Evolutionary conservation across 2,888 invertebrate species (phyloP).

Genomic region (Deilephila elpenor): DNA sequence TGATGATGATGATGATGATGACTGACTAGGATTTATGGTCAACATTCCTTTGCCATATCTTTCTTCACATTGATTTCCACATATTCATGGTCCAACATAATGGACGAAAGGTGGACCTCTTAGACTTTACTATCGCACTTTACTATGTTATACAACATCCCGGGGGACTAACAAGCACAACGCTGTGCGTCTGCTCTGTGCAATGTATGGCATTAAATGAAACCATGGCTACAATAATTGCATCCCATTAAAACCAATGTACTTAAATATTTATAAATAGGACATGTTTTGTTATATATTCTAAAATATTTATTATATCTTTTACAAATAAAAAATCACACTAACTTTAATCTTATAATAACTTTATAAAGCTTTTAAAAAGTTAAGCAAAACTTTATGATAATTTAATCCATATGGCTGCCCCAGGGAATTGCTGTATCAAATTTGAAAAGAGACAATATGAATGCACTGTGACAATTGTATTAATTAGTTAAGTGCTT

Average conservation of each 20-base stretch:
- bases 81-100: slow-evolving; percentile 5
- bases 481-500: too few species aligned
- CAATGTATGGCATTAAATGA: not conserved
- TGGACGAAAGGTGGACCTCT: not conserved
- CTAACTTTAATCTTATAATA: not conserved
- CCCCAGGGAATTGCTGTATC: too few species aligned
- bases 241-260: slow-evolving; percentile 29
- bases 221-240: slow-evolving; percentile 10
- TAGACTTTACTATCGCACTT: slow-evolving; percentile 31
- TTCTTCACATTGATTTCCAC: not conserved
- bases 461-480: too few species aligned
- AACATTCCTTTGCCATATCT: not conserved
- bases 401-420: too few species aligned
- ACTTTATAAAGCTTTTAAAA: too few species aligned
- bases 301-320: not conserved
- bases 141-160: slow-evolving; percentile 46
- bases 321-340: not conserved
- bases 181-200: slow-evolving; percentile 1
- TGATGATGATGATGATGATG: too few species aligned
- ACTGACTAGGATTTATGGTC: not conserved
- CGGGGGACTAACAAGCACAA: slow-evolving; percentile 44
- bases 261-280: not conserved
- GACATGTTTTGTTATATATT: not conserved
- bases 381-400: too few species aligned
- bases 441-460: too few species aligned